Percentiles rank a stretch among this genome's conserved stretches.
Conservation (phyloP, 2,888 invertebrate genomes). For the Synergus gifuensis region DNA sequence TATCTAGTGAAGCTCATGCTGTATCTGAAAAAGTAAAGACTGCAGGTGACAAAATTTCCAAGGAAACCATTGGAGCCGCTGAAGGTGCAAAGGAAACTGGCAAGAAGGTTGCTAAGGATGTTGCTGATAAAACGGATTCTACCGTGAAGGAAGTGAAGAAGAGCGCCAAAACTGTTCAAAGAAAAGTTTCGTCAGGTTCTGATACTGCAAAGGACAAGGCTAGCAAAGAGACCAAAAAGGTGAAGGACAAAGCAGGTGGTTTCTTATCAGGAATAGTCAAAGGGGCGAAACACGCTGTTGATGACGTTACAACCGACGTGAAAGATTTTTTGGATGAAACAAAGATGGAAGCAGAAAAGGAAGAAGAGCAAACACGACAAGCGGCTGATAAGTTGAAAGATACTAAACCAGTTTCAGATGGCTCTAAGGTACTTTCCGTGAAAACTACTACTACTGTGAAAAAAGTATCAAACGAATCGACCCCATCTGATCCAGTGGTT, state of each 20-base stretch:
- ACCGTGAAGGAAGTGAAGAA: conserved; percentile 40
- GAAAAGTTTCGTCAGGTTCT: conserved; percentile 52
- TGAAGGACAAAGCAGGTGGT: conserved; percentile 59
- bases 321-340: conserved; percentile 67
- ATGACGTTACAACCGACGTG: conserved; percentile 62
- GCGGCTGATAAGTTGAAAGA: conserved; percentile 48
- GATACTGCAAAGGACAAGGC: conserved; percentile 51
- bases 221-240: conserved; percentile 55
- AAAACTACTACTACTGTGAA: conserved; percentile 24
- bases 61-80: conserved; percentile 9
- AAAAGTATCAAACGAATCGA: conserved; percentile 1
- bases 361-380: conserved; percentile 57
- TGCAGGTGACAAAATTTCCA: conserved; percentile 23
- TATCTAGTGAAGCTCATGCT: conserved; percentile 43
- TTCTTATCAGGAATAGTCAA: conserved; percentile 63
- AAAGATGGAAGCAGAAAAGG: conserved; percentile 60
- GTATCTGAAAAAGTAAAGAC: conserved; percentile 3
- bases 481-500: neutral
- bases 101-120: conserved; percentile 49
- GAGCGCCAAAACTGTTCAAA: conserved; percentile 47
- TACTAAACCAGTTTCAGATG: conserved; percentile 34
- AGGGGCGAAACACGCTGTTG: conserved; percentile 60
- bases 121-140: conserved; percentile 55
- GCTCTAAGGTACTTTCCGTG: conserved; percentile 37
- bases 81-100: conserved; percentile 35